Evolutionary conservation across 2,113 vertebrate species (phyloP), one percentile per base, ranked within the genome.

Genomic region (Ginglymostoma cirratum): DNA sequence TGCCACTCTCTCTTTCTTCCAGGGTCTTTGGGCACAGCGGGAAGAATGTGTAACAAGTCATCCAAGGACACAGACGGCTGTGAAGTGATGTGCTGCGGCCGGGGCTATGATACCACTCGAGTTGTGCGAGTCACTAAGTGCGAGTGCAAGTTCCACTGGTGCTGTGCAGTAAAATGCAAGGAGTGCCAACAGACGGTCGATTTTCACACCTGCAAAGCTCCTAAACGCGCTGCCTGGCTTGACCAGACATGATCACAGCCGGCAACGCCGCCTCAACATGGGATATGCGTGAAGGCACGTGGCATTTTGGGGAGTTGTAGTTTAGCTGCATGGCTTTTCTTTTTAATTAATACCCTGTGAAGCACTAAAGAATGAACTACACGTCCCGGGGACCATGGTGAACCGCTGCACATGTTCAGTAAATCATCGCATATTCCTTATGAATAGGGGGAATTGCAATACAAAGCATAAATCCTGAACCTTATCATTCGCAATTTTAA

Each of bases 111-210:
- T 98, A 99, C 99, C 95, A 99, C 98, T n/a, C 98, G 99, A 2
- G 97, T 99, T 96, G 99, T 98, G 0, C 98, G 98, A 0, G 96
- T 99, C 97, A 98, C 98, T 96, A 98, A 99, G 97, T 99, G 99
- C 45, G 99, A 99, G 97, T 99, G 99, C 97, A 99, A 99, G 97
- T 99, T 99, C 97, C 98, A 98, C 97, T 99, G 99, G 99, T 99
- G 99, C 97, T 99, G 99, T 96, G 98, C 98, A 0, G 99, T 99
- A 96, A 98, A 98, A 97, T 99, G 99, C 98, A 98, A 98, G 96
- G 98, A 99, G 97, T 99, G 99, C 5, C 98, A 99, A 97, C 98
- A 99, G 96, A 97, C 98, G n/a, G 98, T 99, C 97, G 99, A 99
- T 1, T 96, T 99, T 96, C 99, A 99, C 97, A 99, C 99, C 0